These are phyloP conservation scores for Drosophila basisetae DNA, from an alignment of 2,888 invertebrate genomes.

Conservation along the genomic window DNA sequence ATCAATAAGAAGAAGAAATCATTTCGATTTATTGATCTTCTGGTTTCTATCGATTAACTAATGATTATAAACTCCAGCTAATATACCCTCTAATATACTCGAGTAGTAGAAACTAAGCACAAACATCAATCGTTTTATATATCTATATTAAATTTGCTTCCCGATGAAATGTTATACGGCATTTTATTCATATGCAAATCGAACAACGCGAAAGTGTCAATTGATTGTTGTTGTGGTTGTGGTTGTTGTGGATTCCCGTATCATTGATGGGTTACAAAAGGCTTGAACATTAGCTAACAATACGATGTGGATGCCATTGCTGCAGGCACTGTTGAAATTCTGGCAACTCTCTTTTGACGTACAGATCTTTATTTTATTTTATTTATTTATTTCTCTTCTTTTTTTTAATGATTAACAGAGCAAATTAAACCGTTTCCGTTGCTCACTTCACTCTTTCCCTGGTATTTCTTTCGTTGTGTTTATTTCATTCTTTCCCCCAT, in stretches of 20 bases:
- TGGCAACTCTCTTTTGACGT: conserved; percentile 7
- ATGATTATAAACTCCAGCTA: not conserved
- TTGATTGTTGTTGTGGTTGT: conserved; percentile 33
- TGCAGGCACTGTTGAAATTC: not conserved
- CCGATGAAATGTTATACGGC: conserved; percentile 40
- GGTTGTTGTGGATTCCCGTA: not conserved
- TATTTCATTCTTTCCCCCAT: not conserved
- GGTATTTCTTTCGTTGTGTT: conserved; percentile 9
- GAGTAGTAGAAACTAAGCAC: conserved; percentile 24
- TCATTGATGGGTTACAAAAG: conserved; percentile 19
- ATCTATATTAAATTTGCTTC: conserved; percentile 18
- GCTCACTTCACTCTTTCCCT: conserved; percentile 3
- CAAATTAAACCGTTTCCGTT: conserved; percentile 30
- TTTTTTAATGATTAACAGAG: conserved; percentile 13
- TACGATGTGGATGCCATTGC: conserved; percentile 1
- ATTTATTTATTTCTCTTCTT: not conserved
- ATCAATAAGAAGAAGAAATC: not conserved
- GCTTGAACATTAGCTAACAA: not conserved
- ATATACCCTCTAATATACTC: not conserved
- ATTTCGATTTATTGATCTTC: not conserved
- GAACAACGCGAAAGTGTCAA: conserved; percentile 68
- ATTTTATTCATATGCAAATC: conserved; percentile 69
- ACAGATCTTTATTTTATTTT: not conserved
- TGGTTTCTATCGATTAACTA: not conserved
- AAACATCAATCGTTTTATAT: conserved; percentile 7